Conservation (phyloP, 2,113 vertebrate species). For the Brachypodius melanocephalos region DNA sequence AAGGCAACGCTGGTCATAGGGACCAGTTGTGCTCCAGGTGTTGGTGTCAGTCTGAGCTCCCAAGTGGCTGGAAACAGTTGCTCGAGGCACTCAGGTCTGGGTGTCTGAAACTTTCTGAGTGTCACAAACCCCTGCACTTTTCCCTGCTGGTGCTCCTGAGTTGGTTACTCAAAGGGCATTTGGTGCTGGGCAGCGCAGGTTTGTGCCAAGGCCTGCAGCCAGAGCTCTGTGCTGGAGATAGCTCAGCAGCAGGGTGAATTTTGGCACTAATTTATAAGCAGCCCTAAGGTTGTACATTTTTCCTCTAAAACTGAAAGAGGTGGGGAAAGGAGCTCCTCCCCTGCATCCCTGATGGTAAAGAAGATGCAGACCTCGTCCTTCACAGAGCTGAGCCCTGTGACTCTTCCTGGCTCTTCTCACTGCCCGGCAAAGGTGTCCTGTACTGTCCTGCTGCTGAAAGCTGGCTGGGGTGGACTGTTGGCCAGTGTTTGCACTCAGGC, state of each 20-base stretch:
- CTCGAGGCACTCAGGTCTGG: neutral
- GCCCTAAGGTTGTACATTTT: neutral
- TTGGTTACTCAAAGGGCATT: neutral
- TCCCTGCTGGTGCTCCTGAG: neutral
- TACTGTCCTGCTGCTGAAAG: fast-evolving
- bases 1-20: fast-evolving
- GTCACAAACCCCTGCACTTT: neutral
- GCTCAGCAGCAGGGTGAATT: neutral
- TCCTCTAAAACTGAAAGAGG: neutral
- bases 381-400: neutral
- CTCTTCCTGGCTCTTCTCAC: neutral
- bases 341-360: fast-evolving
- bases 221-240: neutral
- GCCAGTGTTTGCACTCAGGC: fast-evolving
- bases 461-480: neutral
- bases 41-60: neutral
- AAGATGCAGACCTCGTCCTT: neutral
- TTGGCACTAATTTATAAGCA: neutral
- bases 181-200: neutral
- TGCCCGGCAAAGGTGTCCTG: neutral
- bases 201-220: neutral
- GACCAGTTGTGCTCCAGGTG: neutral
- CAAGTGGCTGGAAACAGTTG: neutral
- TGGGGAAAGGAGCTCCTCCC: neutral
- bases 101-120: neutral